phyloP scores from a whole-genome alignment of 2,113 vertebrate genomes.

The Otus sunia region DNA sequence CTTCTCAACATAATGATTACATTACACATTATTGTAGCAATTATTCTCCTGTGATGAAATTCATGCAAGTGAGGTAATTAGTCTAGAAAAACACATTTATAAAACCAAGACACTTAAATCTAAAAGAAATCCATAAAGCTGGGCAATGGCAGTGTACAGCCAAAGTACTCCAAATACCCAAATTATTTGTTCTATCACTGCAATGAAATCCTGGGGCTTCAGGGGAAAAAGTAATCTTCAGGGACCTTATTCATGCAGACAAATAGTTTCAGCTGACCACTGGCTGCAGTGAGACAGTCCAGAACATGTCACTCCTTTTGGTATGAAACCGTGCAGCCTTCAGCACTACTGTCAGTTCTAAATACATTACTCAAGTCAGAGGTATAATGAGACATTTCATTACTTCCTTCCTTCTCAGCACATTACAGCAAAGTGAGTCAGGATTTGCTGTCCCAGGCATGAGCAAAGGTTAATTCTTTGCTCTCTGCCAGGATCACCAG shows the following conservation, averaged over 20 bases:
- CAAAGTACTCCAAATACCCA: background rate
- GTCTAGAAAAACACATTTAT: background rate
- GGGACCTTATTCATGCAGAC: background rate
- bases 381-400: conserved; percentile 30
- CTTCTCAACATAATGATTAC: background rate
- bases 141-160: background rate
- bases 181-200: background rate
- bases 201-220: background rate
- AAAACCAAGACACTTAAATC: background rate
- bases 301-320: background rate
- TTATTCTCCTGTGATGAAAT: background rate
- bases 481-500: background rate
- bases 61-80: background rate
- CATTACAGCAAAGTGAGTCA: background rate
- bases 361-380: background rate
- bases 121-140: background rate
- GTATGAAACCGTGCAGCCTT: background rate
- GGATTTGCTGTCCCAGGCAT: background rate
- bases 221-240: background rate
- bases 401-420: conserved; percentile 39
- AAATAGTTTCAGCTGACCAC: background rate
- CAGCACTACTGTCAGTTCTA: background rate
- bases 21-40: background rate
- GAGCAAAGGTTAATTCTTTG: conserved; percentile 9
- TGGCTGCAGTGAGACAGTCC: background rate